Evolutionary conservation across 2,888 invertebrate species (phyloP).

Genomic region (Drosophila trichaetosa): DNA sequence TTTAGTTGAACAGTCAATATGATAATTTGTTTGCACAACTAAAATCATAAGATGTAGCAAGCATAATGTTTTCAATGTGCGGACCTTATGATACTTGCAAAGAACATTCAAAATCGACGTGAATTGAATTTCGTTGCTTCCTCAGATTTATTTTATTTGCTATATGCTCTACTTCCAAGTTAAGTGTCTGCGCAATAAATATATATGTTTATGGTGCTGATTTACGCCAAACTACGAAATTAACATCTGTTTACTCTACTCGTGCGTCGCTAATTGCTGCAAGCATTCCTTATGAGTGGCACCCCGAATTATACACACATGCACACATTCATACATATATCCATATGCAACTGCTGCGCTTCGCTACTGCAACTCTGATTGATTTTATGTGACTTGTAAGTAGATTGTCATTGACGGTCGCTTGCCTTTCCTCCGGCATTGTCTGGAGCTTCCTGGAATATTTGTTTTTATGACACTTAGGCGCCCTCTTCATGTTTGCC

Average conservation of each 20-base stretch:
- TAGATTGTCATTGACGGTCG: conserved; percentile 49
- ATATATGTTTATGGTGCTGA: conserved; percentile 35
- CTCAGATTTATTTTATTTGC: conserved; percentile 5
- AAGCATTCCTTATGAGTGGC: conserved; percentile 42
- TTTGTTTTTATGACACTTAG: conserved; percentile 73
- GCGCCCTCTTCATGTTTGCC: conserved; percentile 30
- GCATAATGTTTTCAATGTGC: conserved; percentile 10
- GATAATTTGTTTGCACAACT: background rate
- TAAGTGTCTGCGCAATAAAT: conserved; percentile 11
- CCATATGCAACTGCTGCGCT: conserved; percentile 20
- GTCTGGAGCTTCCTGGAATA: conserved; percentile 35
- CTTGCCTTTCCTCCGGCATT: conserved; percentile 11
- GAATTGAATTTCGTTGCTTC: conserved; percentile 3
- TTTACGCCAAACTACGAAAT: conserved; percentile 64
- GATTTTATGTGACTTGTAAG: conserved; percentile 72
- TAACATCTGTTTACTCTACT: conserved; percentile 69
- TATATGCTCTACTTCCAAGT: conserved; percentile 5
- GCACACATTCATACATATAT: background rate
- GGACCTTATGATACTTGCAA: conserved; percentile 15
- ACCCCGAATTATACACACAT: background rate
- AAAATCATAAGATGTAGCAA: background rate
- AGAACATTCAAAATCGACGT: conserved; percentile 6
- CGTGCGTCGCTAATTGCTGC: conserved; percentile 71
- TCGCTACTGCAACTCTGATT: conserved; percentile 64
- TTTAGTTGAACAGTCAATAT: background rate